Base-by-base conservation (phyloP, 2,888 invertebrate species). In the Coecobrya sp. region DNA sequence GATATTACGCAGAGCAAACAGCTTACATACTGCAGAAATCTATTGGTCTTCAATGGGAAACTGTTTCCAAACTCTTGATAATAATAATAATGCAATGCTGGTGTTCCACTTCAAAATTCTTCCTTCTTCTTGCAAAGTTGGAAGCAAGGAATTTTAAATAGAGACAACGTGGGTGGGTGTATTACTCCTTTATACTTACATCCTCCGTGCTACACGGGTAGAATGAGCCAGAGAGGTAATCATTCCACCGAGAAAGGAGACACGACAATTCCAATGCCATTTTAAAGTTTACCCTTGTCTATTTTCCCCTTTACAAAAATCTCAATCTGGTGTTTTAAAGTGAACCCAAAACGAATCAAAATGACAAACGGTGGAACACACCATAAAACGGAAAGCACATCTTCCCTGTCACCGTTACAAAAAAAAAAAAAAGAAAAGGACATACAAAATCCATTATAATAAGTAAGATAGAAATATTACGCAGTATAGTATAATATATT, bases 331-430 rank as follows among this genome's bases (percentile, higher is more conserved):
- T 65, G 65, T 65, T 68, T 22, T 27, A 70, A 25, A 76, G 27
- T 25, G 45, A 62, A 13, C 49, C 89, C 89, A 52, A 91, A 93
- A 86, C 86, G 92, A 92, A 89, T 92, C 85, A 82, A 87, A 84
- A 94, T 94, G 94, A 94, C 81, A 93, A 94, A 93, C 92, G 90
- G 91, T 93, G 89, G 81, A 86, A 94, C 93, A 93, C 92, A 73
- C 92, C 92, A 93, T 94, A 93, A 94, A 93, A 70, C 89, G 73
- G 82, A 82, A 90, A 93, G 88, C 84, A 89, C 84, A 93, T 94
- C 91, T 87, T 85, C 30, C 89, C 86, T 93, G 93, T 93, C 93
- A 93, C 84, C 93, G 92, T 91, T 89, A 92, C 73, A 90, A 86
- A 70, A 87, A 86, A 10, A 45, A n/a, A 22, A 76, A 10, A 49